These are phyloP conservation scores for Melanargia galathea DNA, from an alignment of 2,888 invertebrate genomes.

Conservation along the genomic window DNA sequence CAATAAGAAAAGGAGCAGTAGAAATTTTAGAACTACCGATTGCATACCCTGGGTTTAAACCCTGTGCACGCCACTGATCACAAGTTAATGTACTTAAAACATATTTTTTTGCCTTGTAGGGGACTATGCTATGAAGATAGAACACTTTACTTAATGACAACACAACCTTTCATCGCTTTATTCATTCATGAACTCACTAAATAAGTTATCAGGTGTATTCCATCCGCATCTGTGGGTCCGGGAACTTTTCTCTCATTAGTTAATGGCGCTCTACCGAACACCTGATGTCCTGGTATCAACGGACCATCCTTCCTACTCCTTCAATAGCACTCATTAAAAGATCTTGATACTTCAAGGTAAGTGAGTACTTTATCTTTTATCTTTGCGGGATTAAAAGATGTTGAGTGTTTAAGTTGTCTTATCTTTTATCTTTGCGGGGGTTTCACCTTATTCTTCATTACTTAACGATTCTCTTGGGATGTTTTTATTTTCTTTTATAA, in stretches of 20 bases:
- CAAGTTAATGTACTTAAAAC: too few relatives aligned
- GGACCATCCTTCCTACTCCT: conserved; percentile 31
- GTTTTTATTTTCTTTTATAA: too few relatives aligned
- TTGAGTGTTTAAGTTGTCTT: neutral
- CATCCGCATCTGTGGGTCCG: conserved; percentile 24
- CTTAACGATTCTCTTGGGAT: neutral
- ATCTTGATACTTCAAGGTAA: neutral
- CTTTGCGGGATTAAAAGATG: conserved; percentile 1
- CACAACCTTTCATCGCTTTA: conserved; percentile 14
- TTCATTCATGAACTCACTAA: conserved; percentile 12
- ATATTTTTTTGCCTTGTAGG: neutral
- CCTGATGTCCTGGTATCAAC: conserved; percentile 30
- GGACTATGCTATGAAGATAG: neutral
- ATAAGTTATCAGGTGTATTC: conserved; percentile 26
- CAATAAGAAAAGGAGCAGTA: too few relatives aligned
- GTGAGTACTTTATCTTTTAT: neutral
- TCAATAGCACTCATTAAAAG: conserved; percentile 3
- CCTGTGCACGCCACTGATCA: too few relatives aligned
- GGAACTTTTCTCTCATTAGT: conserved; percentile 36
- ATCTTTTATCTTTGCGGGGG: neutral
- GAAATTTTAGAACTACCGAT: too few relatives aligned
- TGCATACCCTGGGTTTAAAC: too few relatives aligned
- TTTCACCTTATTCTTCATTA: neutral
- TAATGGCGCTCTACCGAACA: conserved; percentile 34
- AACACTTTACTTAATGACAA: conserved; percentile 9